A percentile compares a stretch with the other conserved stretches of the same genome.
Conservation (phyloP, 2,113 vertebrate genomes). For the Nerophis lumbriciformis region DNA sequence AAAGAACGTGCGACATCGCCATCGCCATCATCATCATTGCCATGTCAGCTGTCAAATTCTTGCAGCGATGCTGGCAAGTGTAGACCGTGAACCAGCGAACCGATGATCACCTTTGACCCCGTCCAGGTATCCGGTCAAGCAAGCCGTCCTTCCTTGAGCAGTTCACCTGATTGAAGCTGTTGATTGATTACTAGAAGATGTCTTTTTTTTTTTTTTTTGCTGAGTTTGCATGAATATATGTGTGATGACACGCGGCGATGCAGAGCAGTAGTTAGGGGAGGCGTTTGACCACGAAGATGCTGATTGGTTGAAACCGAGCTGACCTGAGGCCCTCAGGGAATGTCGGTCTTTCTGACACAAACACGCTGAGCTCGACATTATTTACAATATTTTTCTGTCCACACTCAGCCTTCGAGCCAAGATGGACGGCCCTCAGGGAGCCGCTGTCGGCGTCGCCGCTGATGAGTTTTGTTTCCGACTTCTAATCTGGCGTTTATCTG, state of each 20-base stretch:
- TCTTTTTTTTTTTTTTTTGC: neutral
- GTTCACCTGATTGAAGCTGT: too few relatives aligned
- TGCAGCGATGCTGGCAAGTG: too few relatives aligned
- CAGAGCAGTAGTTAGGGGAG: too few relatives aligned
- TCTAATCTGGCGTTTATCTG: too few relatives aligned
- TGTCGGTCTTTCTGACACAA: neutral
- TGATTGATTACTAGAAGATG: too few relatives aligned
- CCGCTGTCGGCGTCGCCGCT: too few relatives aligned
- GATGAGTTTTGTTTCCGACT: too few relatives aligned
- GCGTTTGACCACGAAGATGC: neutral
- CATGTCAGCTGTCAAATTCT: neutral
- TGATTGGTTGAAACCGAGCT: neutral
- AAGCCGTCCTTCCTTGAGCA: too few relatives aligned
- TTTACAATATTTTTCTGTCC: neutral
- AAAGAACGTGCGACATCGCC: neutral
- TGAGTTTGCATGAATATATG: too few relatives aligned
- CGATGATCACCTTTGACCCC: constrained; percentile 35
- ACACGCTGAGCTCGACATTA: neutral
- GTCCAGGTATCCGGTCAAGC: constrained; percentile 19
- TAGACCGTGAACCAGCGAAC: too few relatives aligned
- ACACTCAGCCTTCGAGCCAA: neutral
- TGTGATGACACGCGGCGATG: too few relatives aligned
- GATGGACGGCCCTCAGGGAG: neutral
- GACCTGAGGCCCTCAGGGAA: neutral
- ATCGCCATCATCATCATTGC: neutral